Percentiles rank a stretch among this genome's conserved stretches.
These are phyloP conservation scores for Macrotis lagotis DNA, from an alignment of 2,113 vertebrate species.

Conservation along the genomic window DNA sequence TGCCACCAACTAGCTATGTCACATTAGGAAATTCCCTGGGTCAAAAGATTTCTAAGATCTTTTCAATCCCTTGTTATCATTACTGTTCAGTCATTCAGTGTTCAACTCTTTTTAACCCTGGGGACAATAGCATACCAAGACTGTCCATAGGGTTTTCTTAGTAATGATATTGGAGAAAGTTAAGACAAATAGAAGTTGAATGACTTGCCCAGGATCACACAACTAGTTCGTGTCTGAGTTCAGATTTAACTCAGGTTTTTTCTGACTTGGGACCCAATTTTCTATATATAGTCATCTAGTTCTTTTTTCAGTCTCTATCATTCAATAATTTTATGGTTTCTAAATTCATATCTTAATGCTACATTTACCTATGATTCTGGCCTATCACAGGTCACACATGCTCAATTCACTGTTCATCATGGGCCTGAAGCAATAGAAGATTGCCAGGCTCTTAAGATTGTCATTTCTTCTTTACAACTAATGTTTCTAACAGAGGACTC, in stretches of 20 bases:
- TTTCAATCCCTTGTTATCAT: not conserved
- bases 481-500: too few species aligned
- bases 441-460: not conserved
- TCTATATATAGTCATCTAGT: too few species aligned
- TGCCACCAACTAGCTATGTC: not conserved
- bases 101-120: too few species aligned
- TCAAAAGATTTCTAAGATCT: not conserved
- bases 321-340: not conserved
- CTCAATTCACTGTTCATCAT: not conserved
- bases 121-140: too few species aligned
- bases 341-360: not conserved
- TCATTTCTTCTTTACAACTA: not conserved
- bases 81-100: too few species aligned
- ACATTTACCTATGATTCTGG: not conserved
- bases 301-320: not conserved
- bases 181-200: too few species aligned
- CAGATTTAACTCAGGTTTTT: too few species aligned
- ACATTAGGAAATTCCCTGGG: not conserved
- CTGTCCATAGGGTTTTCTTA: too few species aligned
- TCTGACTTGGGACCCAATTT: too few species aligned
- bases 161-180: too few species aligned
- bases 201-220: too few species aligned
- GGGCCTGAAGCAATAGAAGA: not conserved
- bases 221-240: too few species aligned
- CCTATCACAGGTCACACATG: not conserved